Percentiles rank a stretch among this genome's conserved stretches.
Conservation (phyloP, 2,888 invertebrate genomes). For the Macrosiphum euphorbiae region DNA sequence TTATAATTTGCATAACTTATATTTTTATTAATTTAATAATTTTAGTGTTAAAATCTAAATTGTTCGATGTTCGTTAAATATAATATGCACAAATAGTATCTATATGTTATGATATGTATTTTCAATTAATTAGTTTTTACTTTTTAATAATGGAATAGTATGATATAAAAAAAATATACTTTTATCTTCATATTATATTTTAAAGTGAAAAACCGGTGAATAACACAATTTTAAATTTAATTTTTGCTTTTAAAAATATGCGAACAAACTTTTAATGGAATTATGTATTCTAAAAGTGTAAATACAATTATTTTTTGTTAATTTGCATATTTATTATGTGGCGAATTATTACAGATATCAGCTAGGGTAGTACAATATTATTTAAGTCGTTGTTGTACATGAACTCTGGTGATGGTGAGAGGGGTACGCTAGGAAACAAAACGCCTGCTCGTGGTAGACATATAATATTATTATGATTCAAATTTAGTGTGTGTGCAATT, state of each 20-base stretch:
- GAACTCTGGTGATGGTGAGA: not conserved
- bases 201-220: not conserved
- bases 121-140: not conserved
- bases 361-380: not conserved
- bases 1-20: not conserved
- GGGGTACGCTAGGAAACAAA: not conserved
- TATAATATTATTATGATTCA: not conserved
- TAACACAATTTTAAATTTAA: not conserved
- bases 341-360: not conserved
- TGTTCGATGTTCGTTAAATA: not conserved
- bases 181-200: not conserved
- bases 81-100: not conserved
- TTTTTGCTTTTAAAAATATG: conserved; percentile 3
- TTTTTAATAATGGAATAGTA: not conserved
- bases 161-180: not conserved
- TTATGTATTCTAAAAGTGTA: not conserved
- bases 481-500: not conserved
- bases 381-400: not conserved
- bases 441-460: not conserved
- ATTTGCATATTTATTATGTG: not conserved
- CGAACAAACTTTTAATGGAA: not conserved
- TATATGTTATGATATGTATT: not conserved
- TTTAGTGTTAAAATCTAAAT: not conserved
- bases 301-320: conserved; percentile 22
- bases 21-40: not conserved